Evolutionary conservation across 2,113 vertebrate genomes (phyloP).

Genomic region (Caracal caracal): DNA sequence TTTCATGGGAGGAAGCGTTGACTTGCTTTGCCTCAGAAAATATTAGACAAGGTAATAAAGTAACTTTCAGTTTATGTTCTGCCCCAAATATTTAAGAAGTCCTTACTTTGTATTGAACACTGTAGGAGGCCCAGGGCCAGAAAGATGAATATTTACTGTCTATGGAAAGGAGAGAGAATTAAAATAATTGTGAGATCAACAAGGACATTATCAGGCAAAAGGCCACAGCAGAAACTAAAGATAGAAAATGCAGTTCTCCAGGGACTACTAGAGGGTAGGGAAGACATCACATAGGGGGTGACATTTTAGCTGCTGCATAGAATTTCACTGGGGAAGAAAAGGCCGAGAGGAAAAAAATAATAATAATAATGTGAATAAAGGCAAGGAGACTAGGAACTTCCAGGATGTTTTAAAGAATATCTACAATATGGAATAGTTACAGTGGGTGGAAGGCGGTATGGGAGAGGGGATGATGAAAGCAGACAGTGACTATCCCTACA

Average conservation of each 20-base stretch:
- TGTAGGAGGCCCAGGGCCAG: not conserved
- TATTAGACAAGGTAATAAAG: not conserved
- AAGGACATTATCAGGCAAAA: not conserved
- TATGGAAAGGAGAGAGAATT: not conserved
- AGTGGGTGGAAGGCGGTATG: accelerated
- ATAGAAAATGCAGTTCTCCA: not conserved
- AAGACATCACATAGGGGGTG: not conserved
- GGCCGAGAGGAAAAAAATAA: not conserved
- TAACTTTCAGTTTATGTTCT: not conserved
- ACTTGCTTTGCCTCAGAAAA: not conserved
- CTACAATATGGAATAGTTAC: not conserved
- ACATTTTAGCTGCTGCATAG: slow-evolving; percentile 4
- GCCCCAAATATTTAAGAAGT: not conserved
- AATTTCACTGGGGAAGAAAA: slow-evolving; percentile 15
- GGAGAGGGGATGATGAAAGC: not conserved
- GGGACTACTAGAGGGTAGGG: not conserved
- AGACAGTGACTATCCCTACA: not conserved
- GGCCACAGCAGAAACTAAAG: not conserved
- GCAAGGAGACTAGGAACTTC: not conserved
- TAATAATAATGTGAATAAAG: not conserved
- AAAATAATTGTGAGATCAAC: not conserved
- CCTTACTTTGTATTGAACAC: not conserved
- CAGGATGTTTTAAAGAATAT: not conserved
- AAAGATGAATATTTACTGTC: not conserved
- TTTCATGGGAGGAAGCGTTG: not conserved